Conservation (phyloP, 1,140 invertebrate genomes). For the Diorhabda carinulata region DNA sequence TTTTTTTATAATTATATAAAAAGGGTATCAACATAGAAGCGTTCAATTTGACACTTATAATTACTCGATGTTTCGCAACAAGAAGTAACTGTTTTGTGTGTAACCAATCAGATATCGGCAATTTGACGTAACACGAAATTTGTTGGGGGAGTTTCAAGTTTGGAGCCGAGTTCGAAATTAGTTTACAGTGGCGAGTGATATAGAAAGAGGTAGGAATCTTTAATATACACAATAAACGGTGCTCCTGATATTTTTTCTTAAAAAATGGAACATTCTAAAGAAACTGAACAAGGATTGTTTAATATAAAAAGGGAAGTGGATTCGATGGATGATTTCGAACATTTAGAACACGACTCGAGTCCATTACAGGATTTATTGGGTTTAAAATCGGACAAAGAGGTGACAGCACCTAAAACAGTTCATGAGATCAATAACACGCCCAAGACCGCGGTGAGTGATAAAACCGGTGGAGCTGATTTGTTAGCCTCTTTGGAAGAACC, state of each 20-base stretch:
- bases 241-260: not conserved
- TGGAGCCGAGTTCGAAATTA: not conserved
- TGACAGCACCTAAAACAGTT: slow-evolving; percentile 29
- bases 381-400: slow-evolving; percentile 23
- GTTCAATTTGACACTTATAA: not conserved
- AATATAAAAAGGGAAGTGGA: slow-evolving; percentile 58
- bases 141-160: not conserved
- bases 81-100: not conserved
- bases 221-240: not conserved
- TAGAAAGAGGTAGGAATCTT: not conserved
- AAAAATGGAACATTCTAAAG: slow-evolving; percentile 5
- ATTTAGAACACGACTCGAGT: slow-evolving; percentile 55
- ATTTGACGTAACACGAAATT: not conserved
- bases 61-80: not conserved
- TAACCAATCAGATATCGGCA: not conserved
- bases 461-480: slow-evolving; percentile 26
- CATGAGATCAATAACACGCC: slow-evolving; percentile 38
- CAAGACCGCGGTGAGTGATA: slow-evolving; percentile 28
- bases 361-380: slow-evolving; percentile 29
- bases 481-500: slow-evolving; percentile 22
- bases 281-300: slow-evolving; percentile 20
- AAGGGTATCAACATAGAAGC: no score
- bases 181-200: not conserved
- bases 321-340: slow-evolving; percentile 68
- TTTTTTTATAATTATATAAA: no score